Conservation (phyloP, 2,113 vertebrate genomes). For the rat (Rattus norvegicus) region DNA sequence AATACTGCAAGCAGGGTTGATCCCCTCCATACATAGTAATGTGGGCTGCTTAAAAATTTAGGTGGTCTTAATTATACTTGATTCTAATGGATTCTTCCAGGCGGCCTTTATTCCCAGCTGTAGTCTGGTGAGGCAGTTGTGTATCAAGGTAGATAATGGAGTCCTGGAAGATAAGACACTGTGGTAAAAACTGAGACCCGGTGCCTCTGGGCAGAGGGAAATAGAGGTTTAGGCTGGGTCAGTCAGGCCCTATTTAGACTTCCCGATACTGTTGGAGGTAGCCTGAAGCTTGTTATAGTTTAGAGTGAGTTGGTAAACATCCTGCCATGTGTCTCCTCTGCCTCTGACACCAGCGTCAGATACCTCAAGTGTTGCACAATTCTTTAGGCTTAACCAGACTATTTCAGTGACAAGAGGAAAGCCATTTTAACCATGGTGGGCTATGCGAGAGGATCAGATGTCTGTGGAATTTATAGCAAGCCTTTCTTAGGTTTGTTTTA, state of each 20-base stretch:
- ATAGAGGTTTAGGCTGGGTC: neutral
- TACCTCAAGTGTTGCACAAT: neutral
- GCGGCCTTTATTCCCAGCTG: neutral
- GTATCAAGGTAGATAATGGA: neutral
- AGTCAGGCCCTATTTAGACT: neutral
- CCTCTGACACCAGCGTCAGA: neutral
- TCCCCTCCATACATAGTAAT: neutral
- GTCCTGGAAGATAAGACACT: neutral
- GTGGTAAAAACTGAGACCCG: neutral
- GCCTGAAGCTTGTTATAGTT: neutral
- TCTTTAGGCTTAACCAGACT: neutral
- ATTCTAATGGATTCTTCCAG: neutral
- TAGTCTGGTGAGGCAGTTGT: neutral
- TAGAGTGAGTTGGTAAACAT: neutral
- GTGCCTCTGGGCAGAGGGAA: neutral
- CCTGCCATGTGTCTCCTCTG: neutral
- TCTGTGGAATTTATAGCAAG: neutral
- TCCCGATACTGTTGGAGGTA: neutral
- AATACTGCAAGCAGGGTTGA: rapidly evolving
- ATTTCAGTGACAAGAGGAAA: slow-evolving; percentile 15
- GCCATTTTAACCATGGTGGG: neutral
- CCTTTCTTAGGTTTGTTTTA: neutral
- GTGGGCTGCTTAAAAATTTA: neutral
- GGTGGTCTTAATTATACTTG: neutral
- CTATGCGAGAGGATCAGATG: neutral